A percentile compares a stretch with the other conserved stretches of the same genome.
Evolutionary conservation across 1,140 invertebrate genomes (phyloP).

Genomic region (Drosophila nebulosa): DNA sequence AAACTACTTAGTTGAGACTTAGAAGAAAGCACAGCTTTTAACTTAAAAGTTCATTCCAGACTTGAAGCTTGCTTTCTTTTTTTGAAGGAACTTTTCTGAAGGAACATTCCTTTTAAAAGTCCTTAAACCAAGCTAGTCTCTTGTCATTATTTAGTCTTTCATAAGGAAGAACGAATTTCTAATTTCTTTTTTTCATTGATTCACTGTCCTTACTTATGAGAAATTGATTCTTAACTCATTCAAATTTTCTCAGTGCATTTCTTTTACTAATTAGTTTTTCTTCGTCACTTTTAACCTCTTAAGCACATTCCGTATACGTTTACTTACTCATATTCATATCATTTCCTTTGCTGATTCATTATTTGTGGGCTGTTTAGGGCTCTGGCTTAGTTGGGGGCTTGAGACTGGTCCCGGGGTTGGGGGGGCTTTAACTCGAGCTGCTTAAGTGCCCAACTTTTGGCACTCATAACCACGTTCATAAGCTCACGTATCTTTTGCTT

Average conservation of each 20-base stretch:
- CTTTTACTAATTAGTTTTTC: not conserved
- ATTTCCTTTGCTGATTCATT: not conserved
- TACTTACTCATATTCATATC: not conserved
- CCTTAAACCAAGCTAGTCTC: too few relatives aligned
- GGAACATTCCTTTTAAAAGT: too few relatives aligned
- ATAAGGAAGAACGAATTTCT: too few relatives aligned
- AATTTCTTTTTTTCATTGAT: too few relatives aligned
- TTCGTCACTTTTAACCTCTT: not conserved
- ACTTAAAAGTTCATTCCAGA: too few relatives aligned
- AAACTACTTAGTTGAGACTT: too few relatives aligned
- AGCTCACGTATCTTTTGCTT: conserved; percentile 60
- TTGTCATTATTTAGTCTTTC: too few relatives aligned
- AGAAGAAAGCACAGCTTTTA: too few relatives aligned
- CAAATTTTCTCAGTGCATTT: not conserved
- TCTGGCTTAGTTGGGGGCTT: conserved; percentile 12
- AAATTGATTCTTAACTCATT: too few relatives aligned
- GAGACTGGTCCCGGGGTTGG: not conserved
- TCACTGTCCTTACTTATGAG: too few relatives aligned
- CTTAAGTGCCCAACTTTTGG: conserved; percentile 38
- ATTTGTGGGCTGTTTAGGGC: not conserved
- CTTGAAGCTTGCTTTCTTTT: too few relatives aligned
- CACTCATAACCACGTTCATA: conserved; percentile 56
- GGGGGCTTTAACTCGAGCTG: not conserved
- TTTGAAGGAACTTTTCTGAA: too few relatives aligned
- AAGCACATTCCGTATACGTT: not conserved